Conservation (phyloP, 1,140 invertebrate species). For the Drosophila elegans region DNA sequence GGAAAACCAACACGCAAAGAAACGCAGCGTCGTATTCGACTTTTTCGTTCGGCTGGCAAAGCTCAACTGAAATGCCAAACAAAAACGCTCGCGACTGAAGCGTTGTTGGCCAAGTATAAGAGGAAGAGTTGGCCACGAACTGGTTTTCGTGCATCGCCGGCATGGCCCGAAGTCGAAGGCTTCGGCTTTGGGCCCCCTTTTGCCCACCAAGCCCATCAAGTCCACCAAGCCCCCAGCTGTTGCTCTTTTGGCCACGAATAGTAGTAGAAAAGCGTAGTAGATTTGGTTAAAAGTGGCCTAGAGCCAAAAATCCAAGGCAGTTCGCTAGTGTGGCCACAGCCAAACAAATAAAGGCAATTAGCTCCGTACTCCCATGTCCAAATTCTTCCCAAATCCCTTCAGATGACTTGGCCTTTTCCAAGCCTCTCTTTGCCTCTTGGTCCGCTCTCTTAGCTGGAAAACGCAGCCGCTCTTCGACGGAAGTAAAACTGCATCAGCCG, state of each 20-base stretch:
- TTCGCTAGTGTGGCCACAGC: constrained; percentile 46
- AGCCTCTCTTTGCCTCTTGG: constrained; percentile 2
- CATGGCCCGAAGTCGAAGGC: constrained; percentile 31
- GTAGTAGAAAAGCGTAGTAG: constrained; percentile 40
- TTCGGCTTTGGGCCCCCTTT: background rate
- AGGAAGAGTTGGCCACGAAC: constrained; percentile 33
- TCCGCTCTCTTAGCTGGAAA: constrained; percentile 32
- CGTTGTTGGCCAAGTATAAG: constrained; percentile 35
- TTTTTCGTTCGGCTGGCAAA: constrained; percentile 64
- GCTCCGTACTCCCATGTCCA: background rate
- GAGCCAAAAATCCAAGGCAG: constrained; percentile 30
- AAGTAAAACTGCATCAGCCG: constrained; percentile 77
- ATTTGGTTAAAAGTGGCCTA: constrained; percentile 6
- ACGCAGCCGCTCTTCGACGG: constrained; percentile 41
- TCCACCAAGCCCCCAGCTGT: background rate
- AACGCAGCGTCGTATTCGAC: constrained; percentile 65
- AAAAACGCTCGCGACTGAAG: constrained; percentile 10
- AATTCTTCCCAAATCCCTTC: constrained; percentile 12
- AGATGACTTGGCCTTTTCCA: constrained; percentile 21
- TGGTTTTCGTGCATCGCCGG: constrained; percentile 46
- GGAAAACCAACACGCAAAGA: constrained; percentile 53
- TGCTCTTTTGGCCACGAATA: constrained; percentile 8
- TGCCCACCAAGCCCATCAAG: background rate
- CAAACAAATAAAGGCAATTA: constrained; percentile 54
- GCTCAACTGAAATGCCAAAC: constrained; percentile 66